Evolutionary conservation across 2,113 vertebrate species (phyloP).

Genomic region (Menidia beryllina): DNA sequence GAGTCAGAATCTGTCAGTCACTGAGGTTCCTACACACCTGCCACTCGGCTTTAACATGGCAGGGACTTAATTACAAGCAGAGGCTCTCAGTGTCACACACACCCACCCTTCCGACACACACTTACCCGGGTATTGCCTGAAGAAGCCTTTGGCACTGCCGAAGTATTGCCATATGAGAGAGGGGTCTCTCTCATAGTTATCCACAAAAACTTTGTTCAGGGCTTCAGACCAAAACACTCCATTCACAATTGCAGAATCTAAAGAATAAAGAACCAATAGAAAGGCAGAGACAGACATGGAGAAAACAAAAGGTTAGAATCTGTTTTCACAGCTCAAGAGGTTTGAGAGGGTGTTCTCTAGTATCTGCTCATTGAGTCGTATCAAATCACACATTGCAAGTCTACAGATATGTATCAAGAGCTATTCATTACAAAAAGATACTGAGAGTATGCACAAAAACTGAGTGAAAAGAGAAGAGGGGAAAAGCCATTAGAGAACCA

Average conservation of each 20-base stretch:
- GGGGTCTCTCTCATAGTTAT: constrained; percentile 97
- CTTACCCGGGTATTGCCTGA: constrained; percentile 97
- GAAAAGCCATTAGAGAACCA: constrained; percentile 12
- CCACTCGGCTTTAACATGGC: constrained; percentile 40
- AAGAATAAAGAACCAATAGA: constrained; percentile 3
- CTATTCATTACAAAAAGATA: constrained; percentile 33
- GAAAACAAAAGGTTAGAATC: constrained; percentile 8
- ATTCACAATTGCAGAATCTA: constrained; percentile 97
- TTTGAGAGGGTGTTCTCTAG: constrained; percentile 1
- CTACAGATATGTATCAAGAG: constrained; percentile 22
- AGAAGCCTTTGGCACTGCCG: constrained; percentile 98
- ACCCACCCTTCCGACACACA: constrained; percentile 10
- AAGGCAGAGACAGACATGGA: background rate
- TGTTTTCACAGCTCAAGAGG: constrained; percentile 3
- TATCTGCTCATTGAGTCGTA: constrained; percentile 27
- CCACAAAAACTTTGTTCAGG: constrained; percentile 98
- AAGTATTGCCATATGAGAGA: constrained; percentile 99
- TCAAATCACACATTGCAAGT: constrained; percentile 13
- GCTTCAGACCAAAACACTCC: constrained; percentile 98
- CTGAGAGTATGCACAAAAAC: constrained; percentile 11
- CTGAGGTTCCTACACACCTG: constrained; percentile 27
- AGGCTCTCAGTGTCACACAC: background rate
- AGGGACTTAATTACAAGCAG: constrained; percentile 59
- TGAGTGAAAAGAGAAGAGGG: constrained; percentile 13
- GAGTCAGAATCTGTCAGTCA: constrained; percentile 44